Conservation (phyloP, 2,797 vertebrate genomes). For the Myripristis jacobus region DNA sequence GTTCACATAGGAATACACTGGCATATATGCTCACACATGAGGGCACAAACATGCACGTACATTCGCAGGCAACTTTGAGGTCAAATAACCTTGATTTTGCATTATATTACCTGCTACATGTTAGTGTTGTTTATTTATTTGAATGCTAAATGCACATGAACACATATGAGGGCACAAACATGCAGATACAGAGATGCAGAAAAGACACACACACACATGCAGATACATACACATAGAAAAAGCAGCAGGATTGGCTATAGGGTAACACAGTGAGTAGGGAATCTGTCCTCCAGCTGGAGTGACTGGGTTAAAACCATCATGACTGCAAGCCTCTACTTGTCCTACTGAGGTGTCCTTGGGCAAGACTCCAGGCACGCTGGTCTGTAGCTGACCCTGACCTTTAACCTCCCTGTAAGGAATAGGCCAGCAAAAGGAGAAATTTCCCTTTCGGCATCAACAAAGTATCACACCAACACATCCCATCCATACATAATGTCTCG, state of each 20-base stretch:
- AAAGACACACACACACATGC: neutral
- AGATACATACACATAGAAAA: slow-evolving; percentile 11
- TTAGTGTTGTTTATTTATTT: too few relatives aligned
- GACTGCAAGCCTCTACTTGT: too few relatives aligned
- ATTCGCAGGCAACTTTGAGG: too few relatives aligned
- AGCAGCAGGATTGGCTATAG: neutral
- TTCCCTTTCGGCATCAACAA: slow-evolving; percentile 4
- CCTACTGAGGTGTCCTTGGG: neutral
- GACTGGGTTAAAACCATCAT: too few relatives aligned
- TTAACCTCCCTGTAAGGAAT: slow-evolving; percentile 28
- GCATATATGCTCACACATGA: slow-evolving; percentile 8
- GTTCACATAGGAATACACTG: neutral
- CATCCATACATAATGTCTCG: neutral
- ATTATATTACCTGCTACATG: too few relatives aligned
- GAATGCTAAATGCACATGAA: too few relatives aligned
- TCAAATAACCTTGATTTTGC: too few relatives aligned
- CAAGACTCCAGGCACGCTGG: slow-evolving; percentile 6
- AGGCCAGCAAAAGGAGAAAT: slow-evolving; percentile 26
- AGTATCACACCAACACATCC: slow-evolving; percentile 7
- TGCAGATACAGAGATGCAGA: neutral
- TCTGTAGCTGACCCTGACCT: slow-evolving; percentile 19
- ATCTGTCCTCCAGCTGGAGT: too few relatives aligned
- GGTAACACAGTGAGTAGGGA: neutral
- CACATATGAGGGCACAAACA: too few relatives aligned
- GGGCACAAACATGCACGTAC: too few relatives aligned